phyloP scores from a whole-genome alignment of 2,888 invertebrate species.

The Scelioninae gen. 1 region DNA sequence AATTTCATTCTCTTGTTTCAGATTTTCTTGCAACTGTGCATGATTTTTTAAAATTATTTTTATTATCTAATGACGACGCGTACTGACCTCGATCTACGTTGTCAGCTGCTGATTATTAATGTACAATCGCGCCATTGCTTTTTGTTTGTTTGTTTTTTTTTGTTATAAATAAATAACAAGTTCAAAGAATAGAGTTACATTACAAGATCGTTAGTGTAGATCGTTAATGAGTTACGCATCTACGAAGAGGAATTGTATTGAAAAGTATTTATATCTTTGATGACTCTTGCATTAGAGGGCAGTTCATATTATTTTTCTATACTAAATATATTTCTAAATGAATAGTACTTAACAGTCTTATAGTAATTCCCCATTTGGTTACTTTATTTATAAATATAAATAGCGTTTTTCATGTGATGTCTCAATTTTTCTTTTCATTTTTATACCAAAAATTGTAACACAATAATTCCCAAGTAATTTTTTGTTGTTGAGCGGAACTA shows the following conservation, averaged over 20 bases:
- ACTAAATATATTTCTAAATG: constrained; percentile 10
- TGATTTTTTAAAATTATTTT: neutral
- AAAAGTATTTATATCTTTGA: constrained; percentile 31
- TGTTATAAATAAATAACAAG: constrained; percentile 73
- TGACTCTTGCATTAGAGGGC: neutral
- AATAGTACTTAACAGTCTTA: constrained; percentile 33
- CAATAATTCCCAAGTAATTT: too few species aligned
- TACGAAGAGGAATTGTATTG: constrained; percentile 34
- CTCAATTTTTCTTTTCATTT: too few species aligned
- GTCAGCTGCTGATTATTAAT: constrained; percentile 34
- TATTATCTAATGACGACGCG: constrained; percentile 33
- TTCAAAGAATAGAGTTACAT: constrained; percentile 59
- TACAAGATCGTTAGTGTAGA: constrained; percentile 66
- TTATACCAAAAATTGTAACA: neutral
- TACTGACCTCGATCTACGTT: constrained; percentile 63
- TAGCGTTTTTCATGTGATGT: neutral
- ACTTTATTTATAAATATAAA: neutral
- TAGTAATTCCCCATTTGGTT: constrained; percentile 29
- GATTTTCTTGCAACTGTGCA: neutral
- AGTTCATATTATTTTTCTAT: neutral
- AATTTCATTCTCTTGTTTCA: neutral
- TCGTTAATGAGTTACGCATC: constrained; percentile 60
- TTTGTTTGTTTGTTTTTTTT: constrained; percentile 29
- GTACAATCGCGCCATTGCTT: constrained; percentile 35
- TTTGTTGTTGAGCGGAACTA: too few species aligned